Base-by-base conservation (phyloP, 2,888 invertebrate species). In the Nineta flava region DNA sequence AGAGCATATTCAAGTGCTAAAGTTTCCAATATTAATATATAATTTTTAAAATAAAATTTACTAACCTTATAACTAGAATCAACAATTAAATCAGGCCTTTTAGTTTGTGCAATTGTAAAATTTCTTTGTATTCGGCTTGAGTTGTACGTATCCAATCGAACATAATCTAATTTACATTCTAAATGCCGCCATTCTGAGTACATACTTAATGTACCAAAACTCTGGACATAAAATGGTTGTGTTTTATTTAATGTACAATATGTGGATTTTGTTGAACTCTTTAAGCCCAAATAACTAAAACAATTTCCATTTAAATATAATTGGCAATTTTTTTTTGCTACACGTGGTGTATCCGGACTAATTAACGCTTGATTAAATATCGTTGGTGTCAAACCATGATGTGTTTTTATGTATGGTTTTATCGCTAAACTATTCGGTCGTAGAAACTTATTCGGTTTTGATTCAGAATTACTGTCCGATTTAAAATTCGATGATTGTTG, bases 181-280 rank as follows among this genome's bases (percentile, higher is more conserved):
- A 67, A 66, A 56, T 68, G 67, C 51, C 67, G 57, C 88, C 95
- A 96, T 64, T 94, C 93, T 49, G 93, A 93, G 65, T 96, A 96
- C 95, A 96, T 96, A 41, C 94, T 95, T 49, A 95, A 69, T 58
- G 86, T 87, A 61, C 87, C 86, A 65, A 86, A 82, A 58, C 88
- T 87, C 1, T 84, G 85, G 51, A 94, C 91, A 64, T 94, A 95
- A 64, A 91, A 92, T 2, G 96, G 95, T 63, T 96, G 95, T 1
- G 92, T 87, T 57, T 91, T 82, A 65, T 92, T 91, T 46, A 94
- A 75, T 1, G 93, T 93, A 61, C 95, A 95, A 66, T 91, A 96
- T 58, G 90, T 92, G 51, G 86, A 81, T 63, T 87, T 81, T 1
- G 92, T 91, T 17, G 91, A 90, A 64, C 88, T 87, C 67, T 93